phyloP scores from a whole-genome alignment of 2,888 invertebrate species.

The Laspeyria flexula region DNA sequence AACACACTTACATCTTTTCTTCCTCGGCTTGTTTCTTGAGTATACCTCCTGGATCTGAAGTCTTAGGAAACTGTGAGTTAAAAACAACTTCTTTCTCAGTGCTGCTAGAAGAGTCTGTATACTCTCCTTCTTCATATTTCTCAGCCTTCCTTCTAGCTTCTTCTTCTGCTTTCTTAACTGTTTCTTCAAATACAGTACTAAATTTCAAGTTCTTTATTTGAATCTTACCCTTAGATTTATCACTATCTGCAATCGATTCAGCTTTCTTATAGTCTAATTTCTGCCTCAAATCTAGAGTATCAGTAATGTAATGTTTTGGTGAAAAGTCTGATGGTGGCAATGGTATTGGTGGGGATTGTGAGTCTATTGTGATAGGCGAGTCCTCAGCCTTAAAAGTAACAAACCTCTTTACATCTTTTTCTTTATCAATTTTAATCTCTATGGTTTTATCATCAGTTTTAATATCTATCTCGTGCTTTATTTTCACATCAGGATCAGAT shows the following conservation, averaged over 20 bases:
- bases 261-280: constrained; percentile 62
- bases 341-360: constrained; percentile 64
- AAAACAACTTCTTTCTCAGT: constrained; percentile 68
- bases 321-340: constrained; percentile 73
- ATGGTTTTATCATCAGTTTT: constrained; percentile 51
- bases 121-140: constrained; percentile 88
- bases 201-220: constrained; percentile 89
- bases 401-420: constrained; percentile 40
- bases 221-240: constrained; percentile 85
- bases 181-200: constrained; percentile 88
- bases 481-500: constrained; percentile 49
- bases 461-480: constrained; percentile 49
- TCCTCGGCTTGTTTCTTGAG: constrained; percentile 78
- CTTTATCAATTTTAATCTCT: constrained; percentile 49
- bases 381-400: constrained; percentile 59
- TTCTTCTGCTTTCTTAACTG: constrained; percentile 88
- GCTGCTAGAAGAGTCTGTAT: constrained; percentile 79
- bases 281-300: constrained; percentile 51
- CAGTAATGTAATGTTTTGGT: constrained; percentile 60
- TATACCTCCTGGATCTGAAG: constrained; percentile 79
- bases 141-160: constrained; percentile 87
- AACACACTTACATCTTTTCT: constrained; percentile 86
- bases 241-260: constrained; percentile 61
- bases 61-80: constrained; percentile 77
- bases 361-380: constrained; percentile 26